Evolutionary conservation across 2,797 vertebrate genomes (phyloP).

Genomic region (Schizopygopsis malacanthus): DNA sequence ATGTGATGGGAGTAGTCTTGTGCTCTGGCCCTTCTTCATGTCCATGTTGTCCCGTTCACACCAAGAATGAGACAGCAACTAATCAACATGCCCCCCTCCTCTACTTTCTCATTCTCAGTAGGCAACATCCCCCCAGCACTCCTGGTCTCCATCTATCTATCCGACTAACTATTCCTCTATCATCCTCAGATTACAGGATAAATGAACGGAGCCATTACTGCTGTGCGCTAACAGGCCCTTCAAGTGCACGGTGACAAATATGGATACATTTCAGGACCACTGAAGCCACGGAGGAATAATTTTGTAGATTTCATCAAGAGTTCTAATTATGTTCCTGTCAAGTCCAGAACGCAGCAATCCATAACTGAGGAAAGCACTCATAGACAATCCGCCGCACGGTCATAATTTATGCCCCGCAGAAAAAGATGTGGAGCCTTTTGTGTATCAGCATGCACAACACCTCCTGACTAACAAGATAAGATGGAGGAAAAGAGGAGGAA

Average conservation of each 20-base stretch:
- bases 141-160: slow-evolving; percentile 76
- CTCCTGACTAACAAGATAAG: slow-evolving; percentile 83
- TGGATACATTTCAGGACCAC: slow-evolving; percentile 87
- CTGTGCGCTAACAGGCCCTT: slow-evolving; percentile 89
- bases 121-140: slow-evolving; percentile 58
- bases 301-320: slow-evolving; percentile 99
- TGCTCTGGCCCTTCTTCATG: slow-evolving; percentile 22
- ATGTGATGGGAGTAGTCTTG: not conserved
- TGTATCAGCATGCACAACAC: slow-evolving; percentile 77
- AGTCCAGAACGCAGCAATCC: slow-evolving; percentile 95
- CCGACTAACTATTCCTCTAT: slow-evolving; percentile 78
- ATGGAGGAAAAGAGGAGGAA: slow-evolving; percentile 69
- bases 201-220: slow-evolving; percentile 94
- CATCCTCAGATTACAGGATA: slow-evolving; percentile 85
- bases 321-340: slow-evolving; percentile 99
- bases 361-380: slow-evolving; percentile 85
- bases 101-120: slow-evolving; percentile 67
- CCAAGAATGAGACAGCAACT: slow-evolving; percentile 41
- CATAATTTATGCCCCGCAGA: slow-evolving; percentile 85
- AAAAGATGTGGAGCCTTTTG: slow-evolving; percentile 71
- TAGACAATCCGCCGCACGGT: slow-evolving; percentile 77
- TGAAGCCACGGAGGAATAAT: slow-evolving; percentile 91
- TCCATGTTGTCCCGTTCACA: slow-evolving; percentile 19
- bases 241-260: slow-evolving; percentile 90
- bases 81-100: slow-evolving; percentile 54